Percentiles rank a stretch among this genome's conserved stretches.
Conservation (phyloP, 2,797 vertebrate species). For the Carapus acus region DNA sequence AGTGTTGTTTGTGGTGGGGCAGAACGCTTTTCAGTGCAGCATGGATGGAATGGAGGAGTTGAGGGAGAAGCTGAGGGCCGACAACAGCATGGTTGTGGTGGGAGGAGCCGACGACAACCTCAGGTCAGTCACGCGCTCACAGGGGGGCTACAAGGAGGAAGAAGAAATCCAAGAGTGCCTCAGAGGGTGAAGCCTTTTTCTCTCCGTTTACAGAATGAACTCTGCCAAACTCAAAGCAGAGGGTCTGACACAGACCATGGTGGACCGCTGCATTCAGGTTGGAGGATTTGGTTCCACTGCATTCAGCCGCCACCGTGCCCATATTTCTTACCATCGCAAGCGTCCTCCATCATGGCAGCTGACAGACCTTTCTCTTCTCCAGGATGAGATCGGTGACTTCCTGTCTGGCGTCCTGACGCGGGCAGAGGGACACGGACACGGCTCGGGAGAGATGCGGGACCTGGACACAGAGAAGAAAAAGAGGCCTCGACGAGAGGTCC, state of each 20-base stretch:
- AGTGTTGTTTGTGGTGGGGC: constrained; percentile 91
- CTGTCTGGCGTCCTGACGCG: constrained; percentile 87
- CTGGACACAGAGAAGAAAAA: constrained; percentile 92
- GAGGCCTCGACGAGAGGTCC: constrained; percentile 81
- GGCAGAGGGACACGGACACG: constrained; percentile 77
- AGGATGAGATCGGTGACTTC: constrained; percentile 98
- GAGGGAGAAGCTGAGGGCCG: constrained; percentile 89
- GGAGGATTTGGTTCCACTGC: neutral
- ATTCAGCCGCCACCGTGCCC: too few species aligned
- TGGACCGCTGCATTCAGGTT: constrained; percentile 98
- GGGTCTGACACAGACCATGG: constrained; percentile 95
- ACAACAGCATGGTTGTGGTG: constrained; percentile 96
- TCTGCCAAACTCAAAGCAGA: constrained; percentile 93
- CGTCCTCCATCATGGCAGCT: neutral
- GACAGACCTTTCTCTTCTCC: neutral
- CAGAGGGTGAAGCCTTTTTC: neutral
- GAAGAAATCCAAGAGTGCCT: neutral
- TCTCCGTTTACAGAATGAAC: constrained; percentile 77
- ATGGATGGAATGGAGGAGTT: constrained; percentile 95
- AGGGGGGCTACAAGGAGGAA: neutral
- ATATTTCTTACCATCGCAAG: too few species aligned
- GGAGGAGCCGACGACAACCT: constrained; percentile 95
- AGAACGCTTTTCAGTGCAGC: constrained; percentile 91
- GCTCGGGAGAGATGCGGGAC: constrained; percentile 83
- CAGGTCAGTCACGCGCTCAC: constrained; percentile 69